Evolutionary conservation across 1,140 invertebrate species (phyloP).

Genomic region (Drosophila ananassae): DNA sequence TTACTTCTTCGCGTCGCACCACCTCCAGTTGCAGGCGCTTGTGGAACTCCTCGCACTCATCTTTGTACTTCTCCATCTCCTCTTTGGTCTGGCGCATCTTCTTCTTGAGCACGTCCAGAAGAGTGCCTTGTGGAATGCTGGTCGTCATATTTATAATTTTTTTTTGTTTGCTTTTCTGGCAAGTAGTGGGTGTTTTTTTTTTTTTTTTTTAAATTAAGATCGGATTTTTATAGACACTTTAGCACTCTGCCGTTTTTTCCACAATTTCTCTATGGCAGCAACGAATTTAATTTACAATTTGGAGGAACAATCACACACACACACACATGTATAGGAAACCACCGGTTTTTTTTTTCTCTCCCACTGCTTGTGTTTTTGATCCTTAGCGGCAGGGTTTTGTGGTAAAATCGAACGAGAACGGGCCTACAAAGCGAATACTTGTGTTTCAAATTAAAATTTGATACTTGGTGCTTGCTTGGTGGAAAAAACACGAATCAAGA

Average conservation of each 20-base stretch:
- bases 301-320: constrained; percentile 57
- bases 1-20: constrained; percentile 97
- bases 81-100: constrained; percentile 99
- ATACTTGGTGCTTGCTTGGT: constrained; percentile 18
- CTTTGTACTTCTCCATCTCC: constrained; percentile 98
- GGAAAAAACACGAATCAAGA: constrained; percentile 53
- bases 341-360: constrained; percentile 79
- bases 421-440: not conserved
- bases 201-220: constrained; percentile 65
- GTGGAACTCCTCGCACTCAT: constrained; percentile 96
- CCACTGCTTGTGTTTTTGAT: constrained; percentile 39
- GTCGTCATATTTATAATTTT: constrained; percentile 90
- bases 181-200: constrained; percentile 73
- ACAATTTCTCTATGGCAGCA: constrained; percentile 63
- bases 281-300: constrained; percentile 66
- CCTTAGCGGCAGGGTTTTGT: constrained; percentile 48
- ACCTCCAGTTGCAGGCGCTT: constrained; percentile 95
- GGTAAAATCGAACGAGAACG: constrained; percentile 12
- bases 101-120: constrained; percentile 98
- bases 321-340: constrained; percentile 59
- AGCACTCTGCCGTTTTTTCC: constrained; percentile 62
- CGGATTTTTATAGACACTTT: constrained; percentile 41
- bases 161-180: constrained; percentile 40
- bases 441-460: constrained; percentile 39
- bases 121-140: constrained; percentile 93